Percentiles rank a stretch among this genome's conserved stretches.
phyloP scores from a whole-genome alignment of 1,140 invertebrate species.

The Daktulosphaira vitifoliae region DNA sequence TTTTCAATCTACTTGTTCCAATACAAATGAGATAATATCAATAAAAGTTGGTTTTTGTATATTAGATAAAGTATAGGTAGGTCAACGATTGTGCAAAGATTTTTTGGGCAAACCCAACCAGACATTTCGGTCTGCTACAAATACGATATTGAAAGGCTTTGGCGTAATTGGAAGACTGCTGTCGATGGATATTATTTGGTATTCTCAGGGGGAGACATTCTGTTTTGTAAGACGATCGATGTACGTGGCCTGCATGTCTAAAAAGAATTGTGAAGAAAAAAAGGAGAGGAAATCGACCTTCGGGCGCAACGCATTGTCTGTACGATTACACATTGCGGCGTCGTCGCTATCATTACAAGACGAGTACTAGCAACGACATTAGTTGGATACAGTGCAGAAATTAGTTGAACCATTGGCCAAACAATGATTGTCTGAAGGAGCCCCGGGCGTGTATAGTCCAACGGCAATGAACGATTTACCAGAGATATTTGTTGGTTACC shows the following conservation, averaged over 20 bases:
- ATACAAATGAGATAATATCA: too few relatives aligned
- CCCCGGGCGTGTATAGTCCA: too few relatives aligned
- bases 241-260: conserved; percentile 19
- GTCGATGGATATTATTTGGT: neutral
- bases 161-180: conserved; percentile 18
- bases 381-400: neutral
- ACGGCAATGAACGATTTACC: neutral
- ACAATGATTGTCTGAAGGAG: too few relatives aligned
- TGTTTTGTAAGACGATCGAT: conserved; percentile 19
- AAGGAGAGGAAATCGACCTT: conserved; percentile 9
- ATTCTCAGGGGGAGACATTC: conserved; percentile 18
- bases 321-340: too few relatives aligned
- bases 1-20: too few relatives aligned
- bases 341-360: neutral
- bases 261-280: neutral
- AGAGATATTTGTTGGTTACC: too few relatives aligned
- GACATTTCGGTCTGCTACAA: too few relatives aligned
- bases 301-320: conserved; percentile 19
- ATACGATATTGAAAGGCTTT: too few relatives aligned
- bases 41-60: too few relatives aligned
- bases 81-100: too few relatives aligned
- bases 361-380: neutral
- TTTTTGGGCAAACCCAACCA: too few relatives aligned
- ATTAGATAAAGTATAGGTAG: too few relatives aligned
- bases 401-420: neutral